Conservation (phyloP, 2,888 invertebrate species). For the Folsomia candida region DNA sequence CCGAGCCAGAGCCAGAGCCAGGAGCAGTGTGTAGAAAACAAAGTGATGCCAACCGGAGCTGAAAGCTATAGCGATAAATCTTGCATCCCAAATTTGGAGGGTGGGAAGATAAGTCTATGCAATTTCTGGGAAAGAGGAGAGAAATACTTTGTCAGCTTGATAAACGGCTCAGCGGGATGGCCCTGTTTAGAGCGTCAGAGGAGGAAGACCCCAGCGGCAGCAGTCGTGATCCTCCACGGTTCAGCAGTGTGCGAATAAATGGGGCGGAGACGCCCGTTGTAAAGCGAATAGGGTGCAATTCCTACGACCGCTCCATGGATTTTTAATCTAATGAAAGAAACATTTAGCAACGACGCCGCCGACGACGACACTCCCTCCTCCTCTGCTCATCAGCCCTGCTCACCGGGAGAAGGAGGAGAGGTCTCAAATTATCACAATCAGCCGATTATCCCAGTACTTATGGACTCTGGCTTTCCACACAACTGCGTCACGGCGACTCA, state of each 20-base stretch:
- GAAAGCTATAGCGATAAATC: too few relatives aligned
- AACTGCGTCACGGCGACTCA: not conserved
- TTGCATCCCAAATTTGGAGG: too few relatives aligned
- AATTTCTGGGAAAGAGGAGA: not conserved
- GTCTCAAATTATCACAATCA: not conserved
- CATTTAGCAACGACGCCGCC: not conserved
- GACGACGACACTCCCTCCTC: not conserved
- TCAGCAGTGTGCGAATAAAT: not conserved
- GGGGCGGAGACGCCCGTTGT: constrained; percentile 5
- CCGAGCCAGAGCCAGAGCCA: too few relatives aligned
- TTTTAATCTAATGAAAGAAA: constrained; percentile 8
- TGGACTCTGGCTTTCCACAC: too few relatives aligned
- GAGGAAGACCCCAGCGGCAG: not conserved
- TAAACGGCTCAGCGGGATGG: not conserved
- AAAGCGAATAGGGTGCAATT: not conserved
- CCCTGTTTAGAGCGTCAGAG: not conserved
- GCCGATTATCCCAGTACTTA: not conserved
- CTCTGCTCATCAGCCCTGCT: too few relatives aligned
- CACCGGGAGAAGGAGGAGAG: too few relatives aligned
- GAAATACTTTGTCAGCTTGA: constrained; percentile 4
- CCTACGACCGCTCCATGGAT: not conserved
- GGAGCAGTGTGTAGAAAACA: too few relatives aligned
- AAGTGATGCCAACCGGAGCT: too few relatives aligned
- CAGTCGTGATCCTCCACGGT: not conserved
- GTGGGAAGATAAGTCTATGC: not conserved